Evolutionary conservation across 2,113 vertebrate species (phyloP).

Genomic region (Boulengeromyrus knoepffleri): DNA sequence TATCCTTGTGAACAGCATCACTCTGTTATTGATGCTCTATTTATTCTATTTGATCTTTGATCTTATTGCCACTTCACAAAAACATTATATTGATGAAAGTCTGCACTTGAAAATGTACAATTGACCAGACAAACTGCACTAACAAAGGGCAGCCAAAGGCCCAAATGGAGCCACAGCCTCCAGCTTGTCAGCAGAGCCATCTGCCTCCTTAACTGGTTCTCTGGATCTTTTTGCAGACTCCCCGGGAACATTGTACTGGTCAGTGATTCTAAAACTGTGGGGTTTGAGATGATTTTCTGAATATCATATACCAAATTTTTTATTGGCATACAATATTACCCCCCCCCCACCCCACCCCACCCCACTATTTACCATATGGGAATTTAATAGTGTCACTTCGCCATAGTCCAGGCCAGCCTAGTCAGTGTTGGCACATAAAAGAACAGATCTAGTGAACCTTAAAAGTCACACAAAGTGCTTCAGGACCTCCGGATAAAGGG

Average conservation of each 20-base stretch:
- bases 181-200: not conserved
- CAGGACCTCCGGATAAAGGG: not conserved
- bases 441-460: not conserved
- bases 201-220: not conserved
- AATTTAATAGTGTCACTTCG: not conserved
- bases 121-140: not conserved
- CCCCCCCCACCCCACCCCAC: too few relatives aligned
- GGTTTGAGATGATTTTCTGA: not conserved
- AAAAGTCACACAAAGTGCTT: not conserved
- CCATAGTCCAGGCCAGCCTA: too few relatives aligned
- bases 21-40: not conserved
- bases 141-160: not conserved
- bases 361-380: not conserved
- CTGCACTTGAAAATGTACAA: not conserved
- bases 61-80: not conserved
- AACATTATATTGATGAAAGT: not conserved
- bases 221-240: not conserved
- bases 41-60: not conserved
- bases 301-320: too few relatives aligned
- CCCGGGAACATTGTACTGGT: not conserved
- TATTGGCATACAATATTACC: too few relatives aligned
- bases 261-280: not conserved
- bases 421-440: too few relatives aligned
- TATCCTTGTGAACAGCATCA: not conserved
- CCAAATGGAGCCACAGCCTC: not conserved